These are phyloP conservation scores for Drosophila cardini DNA, from an alignment of 1,140 invertebrate genomes.

Conservation along the genomic window DNA sequence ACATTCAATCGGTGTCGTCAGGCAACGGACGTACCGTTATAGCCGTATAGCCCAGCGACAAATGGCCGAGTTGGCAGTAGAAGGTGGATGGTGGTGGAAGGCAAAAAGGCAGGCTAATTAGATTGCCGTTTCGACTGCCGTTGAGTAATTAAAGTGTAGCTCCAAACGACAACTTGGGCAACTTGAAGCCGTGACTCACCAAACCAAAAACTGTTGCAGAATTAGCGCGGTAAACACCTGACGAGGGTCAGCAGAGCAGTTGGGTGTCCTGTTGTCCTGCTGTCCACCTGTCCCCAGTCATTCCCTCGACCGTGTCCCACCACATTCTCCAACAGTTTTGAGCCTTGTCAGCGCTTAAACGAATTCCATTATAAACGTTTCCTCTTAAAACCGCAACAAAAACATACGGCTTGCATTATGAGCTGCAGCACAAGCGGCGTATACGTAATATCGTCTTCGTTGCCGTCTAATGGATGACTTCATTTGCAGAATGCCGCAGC, in stretches of 20 bases:
- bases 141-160: conserved; percentile 51
- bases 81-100: background rate
- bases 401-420: conserved; percentile 58
- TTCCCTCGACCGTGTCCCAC: too few species aligned
- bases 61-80: background rate
- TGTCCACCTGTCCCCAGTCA: background rate
- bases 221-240: conserved; percentile 48
- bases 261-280: background rate
- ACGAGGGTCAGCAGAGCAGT: background rate
- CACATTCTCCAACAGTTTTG: background rate
- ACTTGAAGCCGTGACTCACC: conserved; percentile 22
- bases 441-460: conserved; percentile 57
- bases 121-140: conserved; percentile 57
- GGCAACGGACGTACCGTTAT: background rate
- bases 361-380: conserved; percentile 81
- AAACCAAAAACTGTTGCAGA: conserved; percentile 37
- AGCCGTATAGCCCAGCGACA: background rate
- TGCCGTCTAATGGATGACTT: conserved; percentile 78
- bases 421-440: conserved; percentile 56
- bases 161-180: conserved; percentile 18
- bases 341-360: conserved; percentile 59
- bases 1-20: conserved; percentile 40
- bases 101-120: conserved; percentile 58
- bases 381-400: conserved; percentile 78
- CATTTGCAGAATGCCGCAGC: conserved; percentile 75